Percentiles rank a stretch among this genome's conserved stretches.
Evolutionary conservation across 2,888 invertebrate species (phyloP).

Genomic region (Phortica okadai): DNA sequence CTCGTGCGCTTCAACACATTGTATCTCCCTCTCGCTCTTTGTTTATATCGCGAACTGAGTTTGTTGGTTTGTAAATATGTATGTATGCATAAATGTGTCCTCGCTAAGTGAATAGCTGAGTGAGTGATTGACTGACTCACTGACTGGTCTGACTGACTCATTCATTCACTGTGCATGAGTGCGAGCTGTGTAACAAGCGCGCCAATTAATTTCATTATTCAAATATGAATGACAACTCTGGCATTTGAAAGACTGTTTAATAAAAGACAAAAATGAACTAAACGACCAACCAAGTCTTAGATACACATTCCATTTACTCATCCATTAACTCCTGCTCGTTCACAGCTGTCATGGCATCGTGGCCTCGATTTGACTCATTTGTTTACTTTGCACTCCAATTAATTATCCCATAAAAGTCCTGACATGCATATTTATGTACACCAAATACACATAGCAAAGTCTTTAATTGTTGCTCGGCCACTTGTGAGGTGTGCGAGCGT

Average conservation of each 20-base stretch:
- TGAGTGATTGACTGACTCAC: neutral
- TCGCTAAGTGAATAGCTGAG: neutral
- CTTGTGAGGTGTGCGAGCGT: neutral
- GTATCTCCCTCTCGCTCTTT: neutral
- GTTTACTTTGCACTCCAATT: constrained; percentile 43
- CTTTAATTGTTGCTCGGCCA: neutral
- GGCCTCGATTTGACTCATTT: neutral
- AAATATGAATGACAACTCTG: constrained; percentile 42
- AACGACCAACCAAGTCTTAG: too few relatives aligned
- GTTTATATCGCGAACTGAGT: constrained; percentile 6
- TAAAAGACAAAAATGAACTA: neutral
- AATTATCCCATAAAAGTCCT: constrained; percentile 38
- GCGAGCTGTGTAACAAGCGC: neutral
- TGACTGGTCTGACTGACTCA: too few relatives aligned
- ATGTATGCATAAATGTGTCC: constrained; percentile 35
- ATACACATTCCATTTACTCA: neutral
- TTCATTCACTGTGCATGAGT: neutral
- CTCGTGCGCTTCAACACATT: neutral
- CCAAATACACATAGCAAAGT: neutral
- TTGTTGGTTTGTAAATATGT: constrained; percentile 3
- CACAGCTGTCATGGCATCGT: neutral
- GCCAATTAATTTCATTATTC: constrained; percentile 63
- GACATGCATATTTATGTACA: constrained; percentile 21
- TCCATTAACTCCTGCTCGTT: neutral
- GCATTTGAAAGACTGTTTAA: constrained; percentile 27